Evolutionary conservation across 2,113 vertebrate genomes (phyloP).

Genomic region (Muscicapa adusta): DNA sequence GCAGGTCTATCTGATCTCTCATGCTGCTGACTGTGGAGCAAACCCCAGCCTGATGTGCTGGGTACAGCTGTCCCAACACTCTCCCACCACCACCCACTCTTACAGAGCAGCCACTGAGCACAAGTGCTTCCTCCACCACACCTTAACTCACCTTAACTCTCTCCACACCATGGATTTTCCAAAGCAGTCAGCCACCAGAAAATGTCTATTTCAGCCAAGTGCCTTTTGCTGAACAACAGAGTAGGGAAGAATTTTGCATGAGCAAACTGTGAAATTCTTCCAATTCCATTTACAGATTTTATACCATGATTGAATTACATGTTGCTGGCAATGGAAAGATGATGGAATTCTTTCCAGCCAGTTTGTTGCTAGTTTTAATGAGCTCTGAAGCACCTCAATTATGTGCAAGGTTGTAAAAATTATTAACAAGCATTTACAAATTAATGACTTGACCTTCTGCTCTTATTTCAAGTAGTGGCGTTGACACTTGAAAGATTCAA

Average conservation of each 20-base stretch:
- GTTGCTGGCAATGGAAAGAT: not conserved
- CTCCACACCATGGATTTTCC: not conserved
- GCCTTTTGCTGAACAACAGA: not conserved
- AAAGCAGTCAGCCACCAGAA: not conserved
- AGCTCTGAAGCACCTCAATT: not conserved
- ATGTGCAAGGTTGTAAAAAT: not conserved
- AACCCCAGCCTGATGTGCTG: accelerated
- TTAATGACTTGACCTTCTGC: not conserved
- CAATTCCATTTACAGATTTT: not conserved
- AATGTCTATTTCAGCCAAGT: accelerated
- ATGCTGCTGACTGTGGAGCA: constrained; percentile 12
- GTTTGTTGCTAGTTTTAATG: not conserved
- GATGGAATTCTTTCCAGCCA: not conserved
- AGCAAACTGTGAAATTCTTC: not conserved
- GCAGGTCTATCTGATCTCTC: constrained; percentile 73
- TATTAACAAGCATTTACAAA: not conserved
- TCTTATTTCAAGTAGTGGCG: not conserved
- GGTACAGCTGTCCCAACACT: not conserved
- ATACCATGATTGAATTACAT: accelerated
- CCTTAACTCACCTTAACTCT: constrained; percentile 13
- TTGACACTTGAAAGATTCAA: not conserved
- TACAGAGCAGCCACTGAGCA: not conserved
- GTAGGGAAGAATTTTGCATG: not conserved
- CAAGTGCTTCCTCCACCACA: constrained; percentile 12
- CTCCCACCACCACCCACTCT: not conserved